Conservation (phyloP, 2,888 invertebrate genomes). For the Hirtodrosophila duncani region DNA sequence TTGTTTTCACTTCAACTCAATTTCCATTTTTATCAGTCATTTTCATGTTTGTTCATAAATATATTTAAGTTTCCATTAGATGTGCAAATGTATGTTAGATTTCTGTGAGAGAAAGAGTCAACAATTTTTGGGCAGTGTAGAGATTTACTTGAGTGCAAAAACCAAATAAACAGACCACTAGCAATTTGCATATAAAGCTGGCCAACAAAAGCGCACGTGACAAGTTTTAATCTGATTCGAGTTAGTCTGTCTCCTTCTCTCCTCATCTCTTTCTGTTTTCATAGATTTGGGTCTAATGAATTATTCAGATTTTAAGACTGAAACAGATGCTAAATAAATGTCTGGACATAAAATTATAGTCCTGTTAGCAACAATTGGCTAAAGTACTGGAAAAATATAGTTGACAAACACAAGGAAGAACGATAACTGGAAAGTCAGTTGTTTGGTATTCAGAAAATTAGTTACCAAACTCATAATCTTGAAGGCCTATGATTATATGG, state of each 20-base stretch:
- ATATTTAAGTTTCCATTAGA: slow-evolving; percentile 19
- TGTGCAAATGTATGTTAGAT: slow-evolving; percentile 4
- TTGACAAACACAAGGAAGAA: too few relatives aligned
- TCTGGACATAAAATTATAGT: slow-evolving; percentile 34
- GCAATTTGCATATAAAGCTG: neutral
- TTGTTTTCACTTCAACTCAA: slow-evolving; percentile 31
- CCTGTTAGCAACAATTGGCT: too few relatives aligned
- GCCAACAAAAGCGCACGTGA: slow-evolving; percentile 6
- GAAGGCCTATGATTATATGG: too few relatives aligned
- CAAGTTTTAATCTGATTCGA: neutral
- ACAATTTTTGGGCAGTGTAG: neutral
- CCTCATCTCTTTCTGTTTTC: too few relatives aligned
- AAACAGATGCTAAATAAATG: slow-evolving; percentile 29
- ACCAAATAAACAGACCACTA: too few relatives aligned
- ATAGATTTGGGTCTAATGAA: neutral
- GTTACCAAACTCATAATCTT: too few relatives aligned
- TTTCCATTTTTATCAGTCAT: slow-evolving; percentile 47
- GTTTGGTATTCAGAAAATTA: too few relatives aligned
- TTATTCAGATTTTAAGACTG: slow-evolving; percentile 2
- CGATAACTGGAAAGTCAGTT: too few relatives aligned
- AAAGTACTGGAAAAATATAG: too few relatives aligned
- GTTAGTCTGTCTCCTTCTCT: too few relatives aligned
- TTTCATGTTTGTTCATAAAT: slow-evolving; percentile 32
- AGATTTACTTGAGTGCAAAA: slow-evolving; percentile 6
- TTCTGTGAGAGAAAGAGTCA: too few relatives aligned